Base-by-base conservation (phyloP, 2,797 vertebrate species). In the Sternarchorhynchus goeldii region DNA sequence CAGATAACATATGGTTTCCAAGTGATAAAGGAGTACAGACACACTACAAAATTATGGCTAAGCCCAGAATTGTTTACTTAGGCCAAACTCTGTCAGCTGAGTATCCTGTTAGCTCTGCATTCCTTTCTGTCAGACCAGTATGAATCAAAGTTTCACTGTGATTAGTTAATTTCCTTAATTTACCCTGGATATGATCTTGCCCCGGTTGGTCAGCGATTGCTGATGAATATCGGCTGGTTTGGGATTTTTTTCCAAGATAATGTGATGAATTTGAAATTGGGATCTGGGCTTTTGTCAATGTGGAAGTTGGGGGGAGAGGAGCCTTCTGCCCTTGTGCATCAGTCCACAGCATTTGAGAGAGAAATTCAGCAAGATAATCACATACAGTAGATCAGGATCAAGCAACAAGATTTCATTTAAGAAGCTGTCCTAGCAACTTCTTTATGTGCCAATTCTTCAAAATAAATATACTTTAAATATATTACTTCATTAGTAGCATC, bases 381-480 rank as follows among this genome's bases (percentile, higher is more conserved):
- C 41, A 31, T 36, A 65, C 75, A 80, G 75, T 32, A 74, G 74
- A 70, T 41, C 57, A 58, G 73, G 36, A 73, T 65, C 17, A 34
- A 79, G 57, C 41, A 21, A 73, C 50, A 36, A 56, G 17, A 65
- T 79, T 64, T 72, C 65, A 50, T 21, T 65, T 34, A 17, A 56
- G 74, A 31, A 73, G 17, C 32, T 39, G 18, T 63, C 55, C 45
- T 59, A 50, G 76, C 36, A 3, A 80, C 50, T 65, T 82, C 36
- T 59, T 39, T 65, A 89, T 86, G 85, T 88, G 88, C 88, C 84
- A 84, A 90, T 89, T 91, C 50, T 67, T 80, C 36, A 76, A 88
- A 89, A 92, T 92, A 93, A 93, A 86, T 83, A 86, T 85, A 90
- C 90, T 76, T 79, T 80, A 79, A 81, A 84, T 88, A 87, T 82